These are phyloP conservation scores for Physocephala rufipes DNA, from an alignment of 2,888 invertebrate species.

Conservation along the genomic window DNA sequence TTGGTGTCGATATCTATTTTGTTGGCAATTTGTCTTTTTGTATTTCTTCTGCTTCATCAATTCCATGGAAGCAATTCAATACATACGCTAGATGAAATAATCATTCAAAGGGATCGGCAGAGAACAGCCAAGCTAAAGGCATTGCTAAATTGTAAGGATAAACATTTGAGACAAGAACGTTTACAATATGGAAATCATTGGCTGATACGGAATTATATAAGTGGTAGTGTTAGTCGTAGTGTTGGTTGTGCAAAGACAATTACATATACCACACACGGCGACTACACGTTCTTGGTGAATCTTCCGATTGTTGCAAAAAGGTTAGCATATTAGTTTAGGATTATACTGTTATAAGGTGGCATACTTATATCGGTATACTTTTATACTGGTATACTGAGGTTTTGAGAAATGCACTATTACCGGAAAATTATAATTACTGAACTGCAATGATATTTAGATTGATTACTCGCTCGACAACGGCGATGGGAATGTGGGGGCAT, in stretches of 20 bases:
- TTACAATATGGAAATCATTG: constrained; percentile 64
- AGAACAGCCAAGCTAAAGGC: constrained; percentile 42
- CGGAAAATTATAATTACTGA: too few species aligned
- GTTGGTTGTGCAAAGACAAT: constrained; percentile 71
- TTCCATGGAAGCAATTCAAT: background rate
- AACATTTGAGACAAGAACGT: constrained; percentile 46
- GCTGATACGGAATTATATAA: constrained; percentile 72
- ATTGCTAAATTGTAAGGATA: constrained; percentile 52
- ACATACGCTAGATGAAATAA: background rate
- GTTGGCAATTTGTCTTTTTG: constrained; percentile 17
- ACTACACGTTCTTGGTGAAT: constrained; percentile 74
- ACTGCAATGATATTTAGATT: too few species aligned
- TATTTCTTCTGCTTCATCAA: constrained; percentile 21
- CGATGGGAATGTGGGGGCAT: too few species aligned
- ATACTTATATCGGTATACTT: background rate
- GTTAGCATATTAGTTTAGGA: constrained; percentile 48
- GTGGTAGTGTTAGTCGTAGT: constrained; percentile 63
- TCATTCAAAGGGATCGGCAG: background rate
- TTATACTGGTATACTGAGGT: background rate
- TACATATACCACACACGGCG: constrained; percentile 76
- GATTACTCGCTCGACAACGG: too few species aligned
- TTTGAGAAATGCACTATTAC: too few species aligned
- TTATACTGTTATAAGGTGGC: background rate
- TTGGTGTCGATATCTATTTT: background rate
- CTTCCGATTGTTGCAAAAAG: constrained; percentile 68